These are phyloP conservation scores for Trachelus tabidus DNA, from an alignment of 2,888 invertebrate species.

Conservation along the genomic window DNA sequence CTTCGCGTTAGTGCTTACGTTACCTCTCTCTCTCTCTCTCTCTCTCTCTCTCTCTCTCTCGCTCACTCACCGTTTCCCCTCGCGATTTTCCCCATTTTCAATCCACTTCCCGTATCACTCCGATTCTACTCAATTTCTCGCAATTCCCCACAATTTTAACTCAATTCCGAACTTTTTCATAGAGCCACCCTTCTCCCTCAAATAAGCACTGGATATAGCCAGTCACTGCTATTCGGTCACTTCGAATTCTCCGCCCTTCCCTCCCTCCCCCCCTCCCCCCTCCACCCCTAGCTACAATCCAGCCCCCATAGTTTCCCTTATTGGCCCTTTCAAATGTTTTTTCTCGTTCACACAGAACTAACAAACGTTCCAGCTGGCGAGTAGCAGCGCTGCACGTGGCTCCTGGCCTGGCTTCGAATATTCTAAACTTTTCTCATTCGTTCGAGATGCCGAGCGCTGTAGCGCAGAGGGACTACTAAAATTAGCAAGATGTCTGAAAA, in stretches of 20 bases:
- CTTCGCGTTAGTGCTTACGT: slow-evolving; percentile 15
- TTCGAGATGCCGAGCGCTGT: not conserved
- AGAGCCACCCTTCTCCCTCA: not conserved
- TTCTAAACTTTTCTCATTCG: not conserved
- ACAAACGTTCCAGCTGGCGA: not conserved
- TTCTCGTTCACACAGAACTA: not conserved
- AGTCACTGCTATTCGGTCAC: not conserved
- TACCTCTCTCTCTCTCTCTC: slow-evolving; percentile 13
- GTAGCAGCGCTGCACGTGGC: no score
- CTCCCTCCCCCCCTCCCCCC: not conserved
- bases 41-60: slow-evolving; percentile 19
- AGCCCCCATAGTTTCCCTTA: not conserved
- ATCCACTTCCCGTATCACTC: not conserved
- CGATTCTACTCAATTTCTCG: not conserved
- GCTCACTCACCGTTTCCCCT: slow-evolving; percentile 4
- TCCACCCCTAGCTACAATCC: not conserved
- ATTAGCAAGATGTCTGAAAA: not conserved
- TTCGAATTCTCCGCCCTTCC: not conserved
- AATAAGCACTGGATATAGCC: not conserved
- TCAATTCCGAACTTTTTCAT: slow-evolving; percentile 20
- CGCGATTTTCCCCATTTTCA: not conserved
- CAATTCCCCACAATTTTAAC: slow-evolving; percentile 12
- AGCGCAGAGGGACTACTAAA: not conserved
- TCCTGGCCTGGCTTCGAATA: not conserved
- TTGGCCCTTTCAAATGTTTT: not conserved